These are phyloP conservation scores for Drosophila willistoni DNA, from an alignment of 1,140 invertebrate species.

Conservation along the genomic window DNA sequence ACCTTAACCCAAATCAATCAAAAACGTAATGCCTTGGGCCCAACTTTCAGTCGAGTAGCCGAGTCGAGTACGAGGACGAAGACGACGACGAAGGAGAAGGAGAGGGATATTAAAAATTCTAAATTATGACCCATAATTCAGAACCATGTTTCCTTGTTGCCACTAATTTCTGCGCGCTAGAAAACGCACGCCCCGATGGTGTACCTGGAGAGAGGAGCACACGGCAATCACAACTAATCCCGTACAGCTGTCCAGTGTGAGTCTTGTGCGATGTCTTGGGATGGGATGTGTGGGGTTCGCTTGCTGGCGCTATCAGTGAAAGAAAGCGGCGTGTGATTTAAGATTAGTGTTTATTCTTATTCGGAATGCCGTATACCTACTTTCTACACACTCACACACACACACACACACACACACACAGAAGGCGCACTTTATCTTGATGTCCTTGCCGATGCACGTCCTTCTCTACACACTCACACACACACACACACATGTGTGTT, in stretches of 20 bases:
- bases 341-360: conserved; percentile 51
- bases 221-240: conserved; percentile 46
- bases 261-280: background rate
- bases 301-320: conserved; percentile 59
- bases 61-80: background rate
- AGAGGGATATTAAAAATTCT: conserved; percentile 44
- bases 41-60: background rate
- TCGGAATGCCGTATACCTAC: conserved; percentile 27
- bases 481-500: background rate
- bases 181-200: conserved; percentile 10
- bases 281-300: conserved; percentile 37
- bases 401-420: too few relatives aligned
- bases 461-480: background rate
- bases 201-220: conserved; percentile 22
- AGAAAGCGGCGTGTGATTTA: conserved; percentile 50
- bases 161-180: conserved; percentile 40
- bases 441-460: conserved; percentile 59
- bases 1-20: conserved; percentile 53
- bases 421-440: conserved; percentile 46
- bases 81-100: background rate
- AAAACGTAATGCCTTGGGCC: conserved; percentile 10
- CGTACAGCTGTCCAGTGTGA: conserved; percentile 58
- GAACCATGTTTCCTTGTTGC: conserved; percentile 41
- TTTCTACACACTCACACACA: conserved; percentile 22
- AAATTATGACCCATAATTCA: conserved; percentile 61